Percentiles rank a stretch among this genome's conserved stretches.
Conservation (phyloP, 2,797 vertebrate genomes). For the Neosalanx taihuensis region DNA sequence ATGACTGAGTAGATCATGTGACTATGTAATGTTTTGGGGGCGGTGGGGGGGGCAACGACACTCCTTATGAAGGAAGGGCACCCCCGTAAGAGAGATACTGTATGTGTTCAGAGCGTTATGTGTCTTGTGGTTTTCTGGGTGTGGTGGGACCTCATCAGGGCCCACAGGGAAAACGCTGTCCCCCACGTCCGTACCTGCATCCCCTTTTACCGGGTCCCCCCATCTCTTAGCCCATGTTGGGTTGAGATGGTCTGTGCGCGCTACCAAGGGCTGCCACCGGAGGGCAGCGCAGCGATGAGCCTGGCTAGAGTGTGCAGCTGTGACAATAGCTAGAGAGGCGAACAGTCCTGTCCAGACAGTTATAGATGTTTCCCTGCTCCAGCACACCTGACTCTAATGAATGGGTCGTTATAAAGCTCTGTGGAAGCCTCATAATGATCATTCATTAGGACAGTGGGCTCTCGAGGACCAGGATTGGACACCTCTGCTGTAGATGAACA, state of each 20-base stretch:
- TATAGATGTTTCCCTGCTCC: too few relatives aligned
- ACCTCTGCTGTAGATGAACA: slow-evolving; percentile 49
- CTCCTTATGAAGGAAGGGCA: too few relatives aligned
- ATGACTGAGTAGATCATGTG: not conserved
- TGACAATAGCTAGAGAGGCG: not conserved
- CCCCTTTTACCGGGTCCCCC: not conserved
- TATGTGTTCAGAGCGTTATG: not conserved
- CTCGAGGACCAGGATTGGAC: too few relatives aligned
- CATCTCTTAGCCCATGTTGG: not conserved
- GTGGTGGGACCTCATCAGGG: not conserved
- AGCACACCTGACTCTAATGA: too few relatives aligned
- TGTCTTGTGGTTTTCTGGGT: not conserved
- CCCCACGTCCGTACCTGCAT: not conserved
- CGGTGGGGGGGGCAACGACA: too few relatives aligned
- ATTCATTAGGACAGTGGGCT: too few relatives aligned
- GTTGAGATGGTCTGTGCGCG: not conserved
- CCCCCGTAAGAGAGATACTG: not conserved
- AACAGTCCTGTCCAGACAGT: too few relatives aligned
- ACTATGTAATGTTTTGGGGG: not conserved
- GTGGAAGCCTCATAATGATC: too few relatives aligned
- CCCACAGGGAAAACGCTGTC: not conserved
- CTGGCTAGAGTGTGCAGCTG: not conserved
- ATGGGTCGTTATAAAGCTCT: too few relatives aligned
- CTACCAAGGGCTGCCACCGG: not conserved
- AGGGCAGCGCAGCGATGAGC: slow-evolving; percentile 13